Conservation (phyloP, 2,888 invertebrate species). For the Oscheius onirici region DNA sequence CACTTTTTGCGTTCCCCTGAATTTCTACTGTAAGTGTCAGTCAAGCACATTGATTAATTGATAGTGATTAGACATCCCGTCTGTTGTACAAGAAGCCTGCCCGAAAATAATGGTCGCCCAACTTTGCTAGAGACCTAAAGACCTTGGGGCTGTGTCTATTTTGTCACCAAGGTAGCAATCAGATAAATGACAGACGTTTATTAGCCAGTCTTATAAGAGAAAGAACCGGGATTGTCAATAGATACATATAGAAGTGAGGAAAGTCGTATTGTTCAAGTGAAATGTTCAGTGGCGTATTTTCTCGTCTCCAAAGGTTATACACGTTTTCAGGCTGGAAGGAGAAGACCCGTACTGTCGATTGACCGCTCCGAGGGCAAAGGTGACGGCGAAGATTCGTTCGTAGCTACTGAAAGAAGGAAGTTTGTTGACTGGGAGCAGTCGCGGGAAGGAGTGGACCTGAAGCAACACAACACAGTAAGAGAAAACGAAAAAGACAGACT, state of each 20-base stretch:
- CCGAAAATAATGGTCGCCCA: no score
- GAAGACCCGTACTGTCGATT: constrained; percentile 6
- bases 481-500: neutral
- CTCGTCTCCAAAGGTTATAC: constrained; percentile 2
- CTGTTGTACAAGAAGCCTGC: no score
- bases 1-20: no score
- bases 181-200: no score
- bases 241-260: neutral
- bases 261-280: constrained; percentile 5
- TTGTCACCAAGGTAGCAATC: no score
- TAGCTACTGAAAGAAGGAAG: constrained; percentile 11
- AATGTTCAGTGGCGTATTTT: neutral
- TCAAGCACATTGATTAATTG: no score
- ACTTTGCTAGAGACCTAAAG: no score
- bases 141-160: no score
- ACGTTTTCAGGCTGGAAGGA: constrained; percentile 7
- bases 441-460: constrained; percentile 16
- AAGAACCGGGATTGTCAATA: neutral
- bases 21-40: no score
- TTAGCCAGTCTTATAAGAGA: neutral
- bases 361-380: constrained; percentile 17
- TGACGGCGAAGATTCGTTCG: neutral
- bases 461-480: neutral
- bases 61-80: no score
- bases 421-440: no score